A percentile compares a stretch with the other conserved stretches of the same genome.
phyloP scores from a whole-genome alignment of 2,797 vertebrate species.

The Tapirus indicus region DNA sequence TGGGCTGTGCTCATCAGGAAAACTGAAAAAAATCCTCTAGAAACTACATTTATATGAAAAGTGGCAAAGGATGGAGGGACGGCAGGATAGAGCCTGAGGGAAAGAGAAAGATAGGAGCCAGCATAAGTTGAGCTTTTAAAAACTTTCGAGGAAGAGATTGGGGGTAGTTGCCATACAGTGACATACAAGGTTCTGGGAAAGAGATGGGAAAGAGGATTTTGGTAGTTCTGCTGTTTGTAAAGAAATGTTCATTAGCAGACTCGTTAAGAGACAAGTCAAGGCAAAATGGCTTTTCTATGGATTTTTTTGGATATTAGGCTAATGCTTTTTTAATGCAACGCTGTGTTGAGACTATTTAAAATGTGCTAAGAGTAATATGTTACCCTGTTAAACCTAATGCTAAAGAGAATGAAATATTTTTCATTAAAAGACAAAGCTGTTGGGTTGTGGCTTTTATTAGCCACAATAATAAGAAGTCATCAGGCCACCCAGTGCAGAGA shows the following conservation, averaged over 20 bases:
- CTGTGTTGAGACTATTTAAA: background rate
- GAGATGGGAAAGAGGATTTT: background rate
- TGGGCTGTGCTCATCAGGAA: background rate
- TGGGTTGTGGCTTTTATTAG: background rate
- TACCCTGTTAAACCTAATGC: background rate
- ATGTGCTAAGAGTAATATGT: background rate
- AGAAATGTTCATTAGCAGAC: background rate
- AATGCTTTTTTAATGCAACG: background rate
- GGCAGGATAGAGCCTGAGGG: background rate
- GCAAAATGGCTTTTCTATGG: background rate
- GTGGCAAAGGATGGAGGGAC: background rate
- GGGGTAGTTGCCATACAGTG: background rate
- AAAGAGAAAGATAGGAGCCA: no score
- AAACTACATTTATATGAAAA: background rate
- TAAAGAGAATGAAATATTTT: background rate
- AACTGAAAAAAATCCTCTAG: background rate
- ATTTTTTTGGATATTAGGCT: background rate
- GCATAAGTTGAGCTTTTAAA: background rate
- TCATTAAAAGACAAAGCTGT: background rate
- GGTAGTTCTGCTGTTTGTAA: background rate
- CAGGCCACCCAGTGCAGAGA: background rate
- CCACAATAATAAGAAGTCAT: background rate
- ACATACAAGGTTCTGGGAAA: background rate
- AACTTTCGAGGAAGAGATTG: background rate
- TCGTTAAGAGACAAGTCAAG: background rate